Conservation (phyloP, 2,888 invertebrate genomes). For the Philonicus albiceps region DNA sequence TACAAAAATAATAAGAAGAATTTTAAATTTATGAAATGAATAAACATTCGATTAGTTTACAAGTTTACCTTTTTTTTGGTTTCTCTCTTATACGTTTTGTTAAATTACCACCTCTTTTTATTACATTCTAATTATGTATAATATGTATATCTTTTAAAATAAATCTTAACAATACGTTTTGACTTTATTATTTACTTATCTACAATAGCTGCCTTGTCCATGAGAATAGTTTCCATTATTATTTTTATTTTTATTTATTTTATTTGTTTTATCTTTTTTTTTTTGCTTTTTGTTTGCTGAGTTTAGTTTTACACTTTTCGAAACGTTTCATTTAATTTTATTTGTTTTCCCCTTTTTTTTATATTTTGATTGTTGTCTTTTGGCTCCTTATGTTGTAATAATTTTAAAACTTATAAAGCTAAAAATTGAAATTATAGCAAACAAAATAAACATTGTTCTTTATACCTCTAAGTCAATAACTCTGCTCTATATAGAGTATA, state of each 20-base stretch:
- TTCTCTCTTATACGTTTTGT: neutral
- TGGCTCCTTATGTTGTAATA: slow-evolving; percentile 20
- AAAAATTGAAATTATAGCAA: neutral
- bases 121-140: slow-evolving; percentile 37
- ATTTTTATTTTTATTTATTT: slow-evolving; percentile 34
- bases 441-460: no score
- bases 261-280: slow-evolving; percentile 44
- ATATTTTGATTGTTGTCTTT: slow-evolving; percentile 35
- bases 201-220: slow-evolving; percentile 64
- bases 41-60: slow-evolving; percentile 7
- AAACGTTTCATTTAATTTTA: slow-evolving; percentile 42
- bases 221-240: slow-evolving; percentile 56
- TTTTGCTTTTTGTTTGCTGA: slow-evolving; percentile 55
- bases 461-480: neutral
- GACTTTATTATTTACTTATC: slow-evolving; percentile 56
- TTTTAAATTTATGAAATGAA: slow-evolving; percentile 9
- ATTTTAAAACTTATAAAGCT: neutral
- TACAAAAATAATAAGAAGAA: slow-evolving; percentile 25
- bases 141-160: slow-evolving; percentile 42
- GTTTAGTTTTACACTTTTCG: slow-evolving; percentile 45
- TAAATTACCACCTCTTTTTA: neutral
- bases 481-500: neutral
- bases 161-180: slow-evolving; percentile 31
- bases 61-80: neutral
- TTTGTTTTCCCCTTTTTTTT: slow-evolving; percentile 49